phyloP scores from a whole-genome alignment of 2,113 vertebrate genomes.

The Rattus norvegicus region DNA sequence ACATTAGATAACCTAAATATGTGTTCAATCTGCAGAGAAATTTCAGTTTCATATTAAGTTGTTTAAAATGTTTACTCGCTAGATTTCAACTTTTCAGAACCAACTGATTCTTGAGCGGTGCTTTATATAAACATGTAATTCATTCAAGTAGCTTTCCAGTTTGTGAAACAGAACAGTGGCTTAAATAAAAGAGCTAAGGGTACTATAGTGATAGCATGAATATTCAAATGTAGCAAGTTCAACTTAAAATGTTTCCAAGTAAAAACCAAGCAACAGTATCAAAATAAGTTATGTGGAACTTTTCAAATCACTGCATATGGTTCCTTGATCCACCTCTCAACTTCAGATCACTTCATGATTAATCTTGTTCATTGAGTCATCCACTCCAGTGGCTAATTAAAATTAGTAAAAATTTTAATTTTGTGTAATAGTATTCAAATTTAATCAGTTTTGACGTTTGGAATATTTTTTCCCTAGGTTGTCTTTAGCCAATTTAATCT shows the following conservation, averaged over 20 bases:
- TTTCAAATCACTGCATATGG: slow-evolving; percentile 42
- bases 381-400: background rate
- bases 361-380: slow-evolving; percentile 19
- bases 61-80: slow-evolving; percentile 36
- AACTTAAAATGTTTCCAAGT: slow-evolving; percentile 37
- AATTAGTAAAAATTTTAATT: slow-evolving; percentile 17
- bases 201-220: background rate
- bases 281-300: slow-evolving; percentile 45
- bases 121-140: slow-evolving; percentile 23
- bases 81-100: slow-evolving; percentile 36
- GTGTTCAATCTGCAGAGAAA: slow-evolving; percentile 25
- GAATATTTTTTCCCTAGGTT: slow-evolving; percentile 22
- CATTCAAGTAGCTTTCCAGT: slow-evolving; percentile 46
- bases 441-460: slow-evolving; percentile 5
- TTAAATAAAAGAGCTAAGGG: slow-evolving; percentile 29
- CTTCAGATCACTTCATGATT: slow-evolving; percentile 15
- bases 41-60: slow-evolving; percentile 38
- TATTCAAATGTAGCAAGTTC: slow-evolving; percentile 32
- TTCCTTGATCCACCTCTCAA: background rate
- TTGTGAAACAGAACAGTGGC: slow-evolving; percentile 41
- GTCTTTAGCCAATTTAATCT: background rate
- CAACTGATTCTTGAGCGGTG: slow-evolving; percentile 39
- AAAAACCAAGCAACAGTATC: slow-evolving; percentile 31
- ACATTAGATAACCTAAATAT: slow-evolving; percentile 32
- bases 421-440: background rate